Evolutionary conservation across 2,888 invertebrate genomes (phyloP), one percentile per base, ranked within the genome.

Genomic region (Priocnemis perturbator): DNA sequence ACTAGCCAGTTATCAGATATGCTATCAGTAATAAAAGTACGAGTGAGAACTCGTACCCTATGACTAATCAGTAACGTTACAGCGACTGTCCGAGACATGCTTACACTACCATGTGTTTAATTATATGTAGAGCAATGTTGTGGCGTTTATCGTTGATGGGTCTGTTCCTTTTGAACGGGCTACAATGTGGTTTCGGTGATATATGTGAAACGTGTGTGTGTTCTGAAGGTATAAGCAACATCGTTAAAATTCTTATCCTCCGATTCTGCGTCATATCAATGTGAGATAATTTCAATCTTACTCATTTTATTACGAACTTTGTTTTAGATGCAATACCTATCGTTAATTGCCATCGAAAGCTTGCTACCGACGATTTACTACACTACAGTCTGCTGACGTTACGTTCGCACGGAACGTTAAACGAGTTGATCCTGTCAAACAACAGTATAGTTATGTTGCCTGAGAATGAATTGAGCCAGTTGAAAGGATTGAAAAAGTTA

Each of bases 381-480:
- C 74, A 76, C 45, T 77, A 79, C 15, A 78, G 80, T 57, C 65
- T 81, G 0, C 26, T 83, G 15, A 77, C 78, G 20, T 89, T 91
- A 76, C 87, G 86, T 47, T 89, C 90, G 14, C 84, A 90, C 0
- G 85, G 88, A 17, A 89, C 86, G 71, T 73, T 91, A 53, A 89
- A 89, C 76, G 85, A 87, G 52, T 87, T 92, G 0, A 90, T 90
- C n/a, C 88, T 92, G 70, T 87, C 90, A 0, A 90, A 90, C 69
- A 92, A 92, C 76, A 89, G 90, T 20, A 87, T 92, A 3, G 82
- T 85, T 0, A 87, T 87, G 45, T 83, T 92, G 74, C 90, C 91
- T 0, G 88, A 89, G 0, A 91, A 91, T 72, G 83, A 91, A 0
- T 90, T 92, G 75, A 90, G 90, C 0, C 90, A 90, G 7, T 86